Base-by-base conservation (phyloP, 23 tunicate species). In the Styela clava region DNA sequence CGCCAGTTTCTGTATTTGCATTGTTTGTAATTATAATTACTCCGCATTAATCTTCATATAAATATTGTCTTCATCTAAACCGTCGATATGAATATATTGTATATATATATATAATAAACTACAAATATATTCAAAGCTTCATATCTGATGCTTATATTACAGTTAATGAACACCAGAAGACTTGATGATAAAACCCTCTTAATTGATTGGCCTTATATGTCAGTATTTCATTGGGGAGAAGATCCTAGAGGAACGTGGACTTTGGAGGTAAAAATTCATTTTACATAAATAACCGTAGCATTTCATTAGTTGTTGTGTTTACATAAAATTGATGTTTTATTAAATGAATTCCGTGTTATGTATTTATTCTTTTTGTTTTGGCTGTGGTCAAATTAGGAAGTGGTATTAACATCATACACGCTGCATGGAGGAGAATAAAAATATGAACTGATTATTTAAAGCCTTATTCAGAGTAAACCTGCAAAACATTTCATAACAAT, bases 151-250 rank as follows among this genome's bases (percentile, higher is more conserved):
- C 27, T 24, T 68, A 18, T n/a, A 33, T 26, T 31, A 37, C 65
- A 76, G 81, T 33, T 76, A 21, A 76, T 76, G 81, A 76, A 76
- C 0, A 76, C 81, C 51, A 76, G 81, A 44, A 76, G n/a, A 23
- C 67, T 20, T 21, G 81, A 76, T 35, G 65, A 52, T 26, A 25
- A 12, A 2, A 76, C 64, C 26, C 29, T 23, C 5, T 1, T 76
- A 18, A 1, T 52, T 24, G 65, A 37, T 1, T 76, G 52, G 51
- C 81, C 81, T 22, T 76, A 33, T 29, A 76, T 76, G 81, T 76
- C 81, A 7, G 81, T 76, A 20, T 76, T 76, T 37, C 81, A 76
- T 22, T 76, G 81, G 81, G 81, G 81, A 25, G 81, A 76, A 52
- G 81, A 76, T 52, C 81, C 81, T 20, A 35, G 81, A 37, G 81